Evolutionary conservation across 2,888 invertebrate species (phyloP).

Genomic region (Ophion costatus): DNA sequence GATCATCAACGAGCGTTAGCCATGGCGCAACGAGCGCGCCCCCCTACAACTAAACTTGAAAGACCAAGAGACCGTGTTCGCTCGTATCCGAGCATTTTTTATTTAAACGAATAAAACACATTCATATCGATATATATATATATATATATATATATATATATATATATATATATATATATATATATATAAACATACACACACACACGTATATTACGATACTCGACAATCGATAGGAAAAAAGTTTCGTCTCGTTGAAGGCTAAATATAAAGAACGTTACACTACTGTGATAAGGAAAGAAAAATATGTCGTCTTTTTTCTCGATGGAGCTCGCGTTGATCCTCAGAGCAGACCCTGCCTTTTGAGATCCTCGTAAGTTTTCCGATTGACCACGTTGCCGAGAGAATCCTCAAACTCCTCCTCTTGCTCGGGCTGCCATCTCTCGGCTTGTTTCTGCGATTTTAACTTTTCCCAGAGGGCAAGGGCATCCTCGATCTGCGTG

Average conservation of each 20-base stretch:
- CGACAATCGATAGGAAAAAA: neutral
- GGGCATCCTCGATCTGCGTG: constrained; percentile 98
- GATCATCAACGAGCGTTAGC: no score
- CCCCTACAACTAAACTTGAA: no score
- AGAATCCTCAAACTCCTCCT: constrained; percentile 99
- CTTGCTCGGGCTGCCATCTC: constrained; percentile 97
- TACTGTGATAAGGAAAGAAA: constrained; percentile 65
- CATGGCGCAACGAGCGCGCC: no score
- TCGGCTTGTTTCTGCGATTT: constrained; percentile 97
- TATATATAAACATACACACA: neutral
- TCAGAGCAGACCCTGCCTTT: constrained; percentile 97
- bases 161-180: neutral
- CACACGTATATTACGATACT: neutral
- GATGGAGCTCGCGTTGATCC: neutral
- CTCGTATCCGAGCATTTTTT: neutral
- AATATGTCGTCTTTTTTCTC: neutral
- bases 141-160: neutral
- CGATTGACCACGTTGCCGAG: constrained; percentile 99
- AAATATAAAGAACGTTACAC: constrained; percentile 61
- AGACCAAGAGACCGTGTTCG: no score
- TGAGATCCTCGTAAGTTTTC: constrained; percentile 99
- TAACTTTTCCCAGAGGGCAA: constrained; percentile 98
- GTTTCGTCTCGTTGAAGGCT: constrained; percentile 40
- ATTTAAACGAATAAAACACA: constrained; percentile 1
- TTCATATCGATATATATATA: neutral